Evolutionary conservation across 2,888 invertebrate genomes (phyloP).

Genomic region (Megastigmus dorsalis): DNA sequence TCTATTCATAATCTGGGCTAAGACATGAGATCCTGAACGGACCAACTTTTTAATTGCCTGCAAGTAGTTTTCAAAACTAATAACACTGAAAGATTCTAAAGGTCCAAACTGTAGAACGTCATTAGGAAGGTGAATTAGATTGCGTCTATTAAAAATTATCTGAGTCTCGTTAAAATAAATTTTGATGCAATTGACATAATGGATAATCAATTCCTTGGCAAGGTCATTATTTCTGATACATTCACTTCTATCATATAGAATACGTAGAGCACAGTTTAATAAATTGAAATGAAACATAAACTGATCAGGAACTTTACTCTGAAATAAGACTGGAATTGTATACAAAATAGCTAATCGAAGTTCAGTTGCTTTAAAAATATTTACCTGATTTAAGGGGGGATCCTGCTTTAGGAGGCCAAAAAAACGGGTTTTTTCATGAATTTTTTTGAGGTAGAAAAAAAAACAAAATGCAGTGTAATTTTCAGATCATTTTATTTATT

Average conservation of each 20-base stretch:
- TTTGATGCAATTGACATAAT: slow-evolving; percentile 52
- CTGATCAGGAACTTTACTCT: slow-evolving; percentile 41
- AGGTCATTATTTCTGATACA: too few relatives aligned
- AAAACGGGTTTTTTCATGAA: too few relatives aligned
- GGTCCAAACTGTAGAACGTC: slow-evolving; percentile 54
- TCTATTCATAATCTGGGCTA: slow-evolving; percentile 37
- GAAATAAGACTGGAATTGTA: slow-evolving; percentile 54
- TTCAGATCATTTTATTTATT: too few relatives aligned
- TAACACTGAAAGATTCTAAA: slow-evolving; percentile 54
- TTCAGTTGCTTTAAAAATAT: slow-evolving; percentile 55
- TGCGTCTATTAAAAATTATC: slow-evolving; percentile 57
- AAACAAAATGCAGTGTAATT: too few relatives aligned
- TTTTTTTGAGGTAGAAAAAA: too few relatives aligned
- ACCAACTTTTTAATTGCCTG: slow-evolving; percentile 46
- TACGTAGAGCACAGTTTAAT: too few relatives aligned
- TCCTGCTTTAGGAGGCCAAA: too few relatives aligned
- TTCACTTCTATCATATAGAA: too few relatives aligned
- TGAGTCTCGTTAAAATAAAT: slow-evolving; percentile 51
- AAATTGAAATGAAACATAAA: slow-evolving; percentile 57
- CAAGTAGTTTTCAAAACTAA: slow-evolving; percentile 57
- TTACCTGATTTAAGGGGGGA: slow-evolving; percentile 45
- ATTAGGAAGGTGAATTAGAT: slow-evolving; percentile 57
- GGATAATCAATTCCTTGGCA: slow-evolving; percentile 53
- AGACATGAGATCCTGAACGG: slow-evolving; percentile 2
- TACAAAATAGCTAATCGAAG: slow-evolving; percentile 54